These are phyloP conservation scores for Nylanderia fulva DNA, from an alignment of 1,140 invertebrate species.

Conservation along the genomic window DNA sequence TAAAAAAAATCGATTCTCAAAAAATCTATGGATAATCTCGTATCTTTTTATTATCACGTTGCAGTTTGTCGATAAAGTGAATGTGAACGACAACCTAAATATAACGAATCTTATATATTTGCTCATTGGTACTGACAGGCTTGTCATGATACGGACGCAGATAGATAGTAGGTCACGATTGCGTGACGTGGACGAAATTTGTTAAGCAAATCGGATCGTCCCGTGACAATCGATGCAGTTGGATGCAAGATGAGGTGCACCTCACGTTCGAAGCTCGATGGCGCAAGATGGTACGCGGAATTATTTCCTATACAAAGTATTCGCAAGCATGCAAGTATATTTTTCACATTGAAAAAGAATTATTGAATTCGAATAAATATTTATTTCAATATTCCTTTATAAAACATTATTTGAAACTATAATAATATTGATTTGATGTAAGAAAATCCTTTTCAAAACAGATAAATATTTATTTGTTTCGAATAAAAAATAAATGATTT, in stretches of 20 bases:
- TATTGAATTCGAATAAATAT: too few species aligned
- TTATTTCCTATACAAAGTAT: neutral
- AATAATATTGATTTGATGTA: too few species aligned
- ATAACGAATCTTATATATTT: neutral
- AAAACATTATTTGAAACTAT: too few species aligned
- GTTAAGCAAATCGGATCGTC: conserved; percentile 42
- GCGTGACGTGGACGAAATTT: conserved; percentile 14
- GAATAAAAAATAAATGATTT: too few species aligned
- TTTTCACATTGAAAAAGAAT: too few species aligned
- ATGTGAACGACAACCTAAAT: neutral
- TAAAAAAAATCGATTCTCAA: neutral
- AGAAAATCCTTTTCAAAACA: too few species aligned
- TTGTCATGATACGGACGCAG: neutral
- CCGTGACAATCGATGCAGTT: conserved; percentile 4
- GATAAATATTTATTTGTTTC: too few species aligned
- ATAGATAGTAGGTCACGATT: conserved; percentile 20
- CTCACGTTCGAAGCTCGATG: neutral
- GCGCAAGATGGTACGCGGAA: neutral
- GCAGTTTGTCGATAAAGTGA: neutral
- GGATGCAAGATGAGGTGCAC: neutral
- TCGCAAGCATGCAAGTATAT: neutral
- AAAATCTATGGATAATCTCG: neutral
- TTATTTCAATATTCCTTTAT: too few species aligned
- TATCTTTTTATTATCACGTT: neutral
- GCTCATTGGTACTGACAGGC: too few species aligned